These are phyloP conservation scores for Branchellion lobata DNA, from an alignment of 2,888 invertebrate genomes.

Conservation along the genomic window DNA sequence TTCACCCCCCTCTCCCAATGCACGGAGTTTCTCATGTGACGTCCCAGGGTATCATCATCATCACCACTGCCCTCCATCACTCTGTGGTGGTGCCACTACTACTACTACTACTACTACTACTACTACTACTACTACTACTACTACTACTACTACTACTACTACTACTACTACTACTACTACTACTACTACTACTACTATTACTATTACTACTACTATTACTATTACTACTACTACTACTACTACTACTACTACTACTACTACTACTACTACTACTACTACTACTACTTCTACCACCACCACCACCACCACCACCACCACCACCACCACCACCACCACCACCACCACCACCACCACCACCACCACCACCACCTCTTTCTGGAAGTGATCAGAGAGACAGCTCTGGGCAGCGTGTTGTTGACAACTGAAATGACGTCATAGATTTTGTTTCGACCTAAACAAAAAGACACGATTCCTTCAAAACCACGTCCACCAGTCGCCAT, in stretches of 20 bases:
- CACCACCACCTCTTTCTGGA: not conserved
- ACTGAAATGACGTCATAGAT: not conserved
- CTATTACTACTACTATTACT: not conserved
- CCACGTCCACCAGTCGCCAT: too few species aligned
- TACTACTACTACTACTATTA: not conserved
- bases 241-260: too few species aligned
- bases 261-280: too few species aligned
- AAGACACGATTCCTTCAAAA: not conserved
- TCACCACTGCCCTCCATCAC: not conserved
- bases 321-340: too few species aligned
- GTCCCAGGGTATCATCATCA: not conserved
- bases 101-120: slow-evolving; percentile 43
- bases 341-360: too few species aligned
- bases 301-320: too few species aligned
- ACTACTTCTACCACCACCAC: too few species aligned
- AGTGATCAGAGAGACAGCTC: not conserved
- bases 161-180: not conserved
- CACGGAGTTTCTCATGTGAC: not conserved
- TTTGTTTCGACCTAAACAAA: not conserved
- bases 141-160: not conserved
- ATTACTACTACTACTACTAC: not conserved
- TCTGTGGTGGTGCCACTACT: not conserved
- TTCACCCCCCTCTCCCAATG: slow-evolving; percentile 14
- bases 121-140: slow-evolving; percentile 4
- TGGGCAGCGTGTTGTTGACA: not conserved